Percentiles rank a stretch among this genome's conserved stretches.
Conservation (phyloP, 2,113 vertebrate genomes). For the Peromyscus leucopus region DNA sequence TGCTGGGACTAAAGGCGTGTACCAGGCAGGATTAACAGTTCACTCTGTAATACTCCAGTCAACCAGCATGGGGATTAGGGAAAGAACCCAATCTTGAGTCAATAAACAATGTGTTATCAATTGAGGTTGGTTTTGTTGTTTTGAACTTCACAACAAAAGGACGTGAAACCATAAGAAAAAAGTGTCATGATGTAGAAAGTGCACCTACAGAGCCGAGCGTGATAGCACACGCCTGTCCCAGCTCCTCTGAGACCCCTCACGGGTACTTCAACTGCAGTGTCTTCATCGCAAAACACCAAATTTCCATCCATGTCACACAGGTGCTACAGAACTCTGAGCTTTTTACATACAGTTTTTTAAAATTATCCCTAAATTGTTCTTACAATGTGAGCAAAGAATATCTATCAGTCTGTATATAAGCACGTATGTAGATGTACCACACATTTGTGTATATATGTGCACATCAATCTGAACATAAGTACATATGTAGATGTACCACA, state of each 20-base stretch:
- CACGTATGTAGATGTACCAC: background rate
- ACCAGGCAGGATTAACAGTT: background rate
- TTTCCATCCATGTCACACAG: background rate
- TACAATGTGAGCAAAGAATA: background rate
- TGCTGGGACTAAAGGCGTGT: background rate
- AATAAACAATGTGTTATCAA: background rate
- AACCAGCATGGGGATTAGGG: background rate
- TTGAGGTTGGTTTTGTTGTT: background rate
- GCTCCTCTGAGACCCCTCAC: background rate
- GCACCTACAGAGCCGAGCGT: background rate
- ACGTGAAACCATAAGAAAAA: background rate
- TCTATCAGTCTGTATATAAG: background rate
- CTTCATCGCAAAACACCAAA: background rate
- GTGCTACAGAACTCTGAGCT: background rate
- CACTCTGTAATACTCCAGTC: background rate
- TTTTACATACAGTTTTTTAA: background rate
- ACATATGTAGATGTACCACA: background rate
- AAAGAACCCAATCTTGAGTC: background rate
- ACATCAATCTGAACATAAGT: background rate
- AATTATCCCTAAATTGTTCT: background rate
- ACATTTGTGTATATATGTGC: background rate
- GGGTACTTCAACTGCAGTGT: background rate
- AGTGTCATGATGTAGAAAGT: background rate
- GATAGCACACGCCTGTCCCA: background rate
- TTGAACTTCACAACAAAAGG: background rate